phyloP scores from a whole-genome alignment of 2,113 vertebrate genomes.

The Zapornia atra region DNA sequence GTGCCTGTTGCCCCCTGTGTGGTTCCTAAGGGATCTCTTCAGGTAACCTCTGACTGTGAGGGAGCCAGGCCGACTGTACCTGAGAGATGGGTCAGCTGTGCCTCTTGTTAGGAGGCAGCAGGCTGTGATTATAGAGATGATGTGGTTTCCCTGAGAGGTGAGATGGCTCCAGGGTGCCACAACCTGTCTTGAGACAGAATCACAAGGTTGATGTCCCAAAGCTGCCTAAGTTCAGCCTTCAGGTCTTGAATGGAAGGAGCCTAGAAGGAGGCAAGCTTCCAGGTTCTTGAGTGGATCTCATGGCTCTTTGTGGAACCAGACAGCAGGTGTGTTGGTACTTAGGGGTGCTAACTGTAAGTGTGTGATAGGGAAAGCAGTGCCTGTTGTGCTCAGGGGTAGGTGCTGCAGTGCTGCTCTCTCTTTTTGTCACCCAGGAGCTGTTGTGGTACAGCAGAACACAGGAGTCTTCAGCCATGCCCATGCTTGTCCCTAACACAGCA shows the following conservation, averaged over 20 bases:
- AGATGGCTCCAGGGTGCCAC: not conserved
- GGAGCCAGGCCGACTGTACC: not conserved
- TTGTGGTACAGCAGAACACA: not conserved
- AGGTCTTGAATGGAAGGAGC: not conserved
- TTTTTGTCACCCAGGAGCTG: not conserved
- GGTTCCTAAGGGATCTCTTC: not conserved
- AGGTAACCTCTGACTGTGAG: not conserved
- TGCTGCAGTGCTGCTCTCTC: not conserved
- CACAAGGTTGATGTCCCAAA: no score
- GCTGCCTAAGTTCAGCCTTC: not conserved
- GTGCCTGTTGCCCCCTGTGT: not conserved
- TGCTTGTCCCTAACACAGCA: not conserved
- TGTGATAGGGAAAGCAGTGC: not conserved
- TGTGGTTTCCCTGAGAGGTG: not conserved
- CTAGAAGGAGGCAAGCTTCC: not conserved
- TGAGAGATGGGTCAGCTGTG: not conserved
- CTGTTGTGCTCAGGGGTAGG: no score
- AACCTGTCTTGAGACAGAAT: not conserved
- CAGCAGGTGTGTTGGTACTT: not conserved
- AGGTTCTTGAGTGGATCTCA: not conserved
- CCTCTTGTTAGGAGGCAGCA: not conserved
- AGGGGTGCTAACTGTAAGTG: not conserved
- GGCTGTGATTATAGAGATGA: not conserved
- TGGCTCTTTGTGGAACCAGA: not conserved
- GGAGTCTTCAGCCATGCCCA: not conserved